Base-by-base conservation (phyloP, 2,888 invertebrate genomes). In the Drosophila mayaguana region DNA sequence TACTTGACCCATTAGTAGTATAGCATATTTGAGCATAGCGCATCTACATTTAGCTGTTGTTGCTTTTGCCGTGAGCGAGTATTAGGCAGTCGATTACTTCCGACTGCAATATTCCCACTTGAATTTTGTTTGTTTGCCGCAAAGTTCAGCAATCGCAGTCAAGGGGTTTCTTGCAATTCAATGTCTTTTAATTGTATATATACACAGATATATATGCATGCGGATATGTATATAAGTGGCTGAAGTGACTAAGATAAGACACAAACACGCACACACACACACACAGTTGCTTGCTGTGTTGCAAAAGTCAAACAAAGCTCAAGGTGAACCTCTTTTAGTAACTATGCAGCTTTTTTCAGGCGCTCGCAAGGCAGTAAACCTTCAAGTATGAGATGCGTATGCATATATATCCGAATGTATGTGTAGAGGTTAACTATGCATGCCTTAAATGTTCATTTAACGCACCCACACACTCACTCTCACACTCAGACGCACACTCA, bases 241-340 rank as follows among this genome's bases (percentile, higher is more conserved):
- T 18, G 51, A 57, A 53, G 42, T 51, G 42, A 60, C 22, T 43
- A 25, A 74, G 56, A 67, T 55, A 57, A 61, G 43, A 53, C 36
- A 64, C 46, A 54, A 46, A 53, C 43, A 60, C 45, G 57, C 28
- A 48, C 50, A 63, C 34, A 48, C 40, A 6, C 25, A 25, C 25
- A 25, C 25, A 28, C 42, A 45, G 14, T 53, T 50, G 36, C 48
- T 66, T 76, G 75, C 72, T 76, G 64, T 57, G 78, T 80, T 77
- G 69, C 78, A 76, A 80, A 72, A 78, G 69, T 80, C 80, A 80
- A 76, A 76, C 64, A 78, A 64, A 78, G 40, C 81, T 74, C 79
- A 80, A 80, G 79, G 79, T 80, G 79, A 80, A 62, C 79, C 66
- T 77, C 72, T 81, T 72, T 46, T 8, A 60, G 63, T 62, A 69